A percentile compares a stretch with the other conserved stretches of the same genome.
These are phyloP conservation scores for Griposia aprilina DNA, from an alignment of 2,888 invertebrate genomes.

Conservation along the genomic window DNA sequence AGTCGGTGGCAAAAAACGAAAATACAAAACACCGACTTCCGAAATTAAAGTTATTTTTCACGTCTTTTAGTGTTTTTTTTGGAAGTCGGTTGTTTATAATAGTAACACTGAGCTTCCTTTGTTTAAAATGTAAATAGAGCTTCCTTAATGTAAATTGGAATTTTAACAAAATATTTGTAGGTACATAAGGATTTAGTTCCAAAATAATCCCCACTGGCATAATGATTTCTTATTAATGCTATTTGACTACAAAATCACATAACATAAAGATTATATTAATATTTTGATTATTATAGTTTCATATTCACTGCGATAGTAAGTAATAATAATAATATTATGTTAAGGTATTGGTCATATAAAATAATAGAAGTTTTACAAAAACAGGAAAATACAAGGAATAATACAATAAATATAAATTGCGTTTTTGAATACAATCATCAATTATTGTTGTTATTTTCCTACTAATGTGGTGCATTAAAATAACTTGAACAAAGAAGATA, in stretches of 20 bases:
- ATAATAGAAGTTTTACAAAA: not conserved
- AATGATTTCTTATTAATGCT: not conserved
- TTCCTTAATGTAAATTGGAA: not conserved
- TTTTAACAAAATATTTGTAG: not conserved
- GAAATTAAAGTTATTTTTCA: no score
- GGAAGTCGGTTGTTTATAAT: no score
- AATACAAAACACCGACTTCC: no score
- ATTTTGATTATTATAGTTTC: not conserved
- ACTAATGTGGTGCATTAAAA: not conserved
- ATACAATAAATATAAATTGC: not conserved
- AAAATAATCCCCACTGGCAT: not conserved
- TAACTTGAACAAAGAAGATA: slow-evolving; percentile 2
- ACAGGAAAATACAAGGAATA: slow-evolving; percentile 13
- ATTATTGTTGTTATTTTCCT: slow-evolving; percentile 11
- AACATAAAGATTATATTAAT: no score
- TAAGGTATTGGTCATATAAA: not conserved
- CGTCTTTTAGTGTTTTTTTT: no score
- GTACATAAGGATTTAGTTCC: not conserved
- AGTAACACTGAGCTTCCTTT: no score
- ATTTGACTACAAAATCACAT: not conserved
- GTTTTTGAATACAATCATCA: not conserved
- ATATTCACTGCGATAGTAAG: not conserved
- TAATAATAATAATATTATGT: not conserved
- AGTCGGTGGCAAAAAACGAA: no score
- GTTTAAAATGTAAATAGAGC: not conserved